Evolutionary conservation across 2,888 invertebrate genomes (phyloP).

Genomic region (Hypsopygia costalis): DNA sequence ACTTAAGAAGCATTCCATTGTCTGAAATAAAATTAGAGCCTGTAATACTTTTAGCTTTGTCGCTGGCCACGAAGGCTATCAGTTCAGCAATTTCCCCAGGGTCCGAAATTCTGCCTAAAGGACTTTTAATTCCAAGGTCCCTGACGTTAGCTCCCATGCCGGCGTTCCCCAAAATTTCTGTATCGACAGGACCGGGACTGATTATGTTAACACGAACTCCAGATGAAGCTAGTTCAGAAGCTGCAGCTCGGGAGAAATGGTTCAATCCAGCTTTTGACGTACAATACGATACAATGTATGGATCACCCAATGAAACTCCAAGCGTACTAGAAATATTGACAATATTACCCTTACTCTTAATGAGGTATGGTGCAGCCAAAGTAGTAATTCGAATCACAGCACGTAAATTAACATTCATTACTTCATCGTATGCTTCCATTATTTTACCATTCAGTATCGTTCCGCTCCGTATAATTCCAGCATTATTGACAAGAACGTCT

Average conservation of each 20-base stretch:
- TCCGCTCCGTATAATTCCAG: constrained; percentile 15
- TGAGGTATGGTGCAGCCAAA: constrained; percentile 19
- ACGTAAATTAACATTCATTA: constrained; percentile 21
- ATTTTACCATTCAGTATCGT: constrained; percentile 15
- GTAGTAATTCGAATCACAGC: constrained; percentile 18
- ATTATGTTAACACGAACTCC: too few relatives aligned
- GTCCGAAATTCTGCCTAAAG: constrained; percentile 12
- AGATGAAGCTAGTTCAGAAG: too few relatives aligned
- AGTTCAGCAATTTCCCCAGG: constrained; percentile 26
- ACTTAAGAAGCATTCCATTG: background rate
- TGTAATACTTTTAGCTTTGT: constrained; percentile 22
- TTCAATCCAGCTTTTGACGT: too few relatives aligned
- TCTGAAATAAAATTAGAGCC: background rate
- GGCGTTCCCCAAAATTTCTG: too few relatives aligned
- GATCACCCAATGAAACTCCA: too few relatives aligned
- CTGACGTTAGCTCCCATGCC: too few relatives aligned
- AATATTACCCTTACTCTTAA: constrained; percentile 75
- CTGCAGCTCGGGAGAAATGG: too few relatives aligned
- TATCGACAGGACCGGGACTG: too few relatives aligned
- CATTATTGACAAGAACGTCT: constrained; percentile 29
- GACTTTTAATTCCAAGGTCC: too few relatives aligned
- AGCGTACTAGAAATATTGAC: constrained; percentile 83
- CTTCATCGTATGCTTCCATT: constrained; percentile 19
- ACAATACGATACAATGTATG: too few relatives aligned
- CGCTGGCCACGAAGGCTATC: constrained; percentile 20